Conservation (phyloP, 2,113 vertebrate species). For the Corapipo altera region DNA sequence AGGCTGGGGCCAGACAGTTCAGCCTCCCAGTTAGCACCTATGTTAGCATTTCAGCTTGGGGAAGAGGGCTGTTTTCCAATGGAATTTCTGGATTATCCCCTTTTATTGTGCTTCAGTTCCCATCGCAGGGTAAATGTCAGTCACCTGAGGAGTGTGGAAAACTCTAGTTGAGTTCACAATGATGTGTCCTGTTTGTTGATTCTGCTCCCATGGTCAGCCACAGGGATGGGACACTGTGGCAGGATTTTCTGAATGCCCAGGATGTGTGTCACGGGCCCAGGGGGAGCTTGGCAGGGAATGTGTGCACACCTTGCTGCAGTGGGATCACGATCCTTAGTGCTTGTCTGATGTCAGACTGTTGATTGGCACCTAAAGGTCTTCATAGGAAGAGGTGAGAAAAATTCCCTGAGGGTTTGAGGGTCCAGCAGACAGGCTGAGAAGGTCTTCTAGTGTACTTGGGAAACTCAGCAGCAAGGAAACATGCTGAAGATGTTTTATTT, state of each 20-base stretch:
- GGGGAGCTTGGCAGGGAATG: background rate
- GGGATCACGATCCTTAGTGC: background rate
- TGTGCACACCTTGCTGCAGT: background rate
- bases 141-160: background rate
- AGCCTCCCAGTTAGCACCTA: background rate
- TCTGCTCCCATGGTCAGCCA: background rate
- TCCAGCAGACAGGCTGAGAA: background rate
- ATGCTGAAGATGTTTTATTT: conserved; percentile 29
- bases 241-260: background rate
- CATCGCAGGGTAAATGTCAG: background rate
- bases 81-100: background rate
- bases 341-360: background rate
- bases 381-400: background rate
- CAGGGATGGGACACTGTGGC: background rate
- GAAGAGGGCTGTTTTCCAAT: background rate
- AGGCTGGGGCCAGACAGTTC: background rate
- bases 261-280: background rate
- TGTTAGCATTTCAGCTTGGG: background rate
- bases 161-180: background rate
- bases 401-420: background rate
- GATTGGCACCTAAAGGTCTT: background rate
- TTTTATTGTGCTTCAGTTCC: background rate
- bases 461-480: background rate
- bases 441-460: background rate
- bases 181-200: background rate